Conservation (phyloP, 2,113 vertebrate species). For the Columbina picui region DNA sequence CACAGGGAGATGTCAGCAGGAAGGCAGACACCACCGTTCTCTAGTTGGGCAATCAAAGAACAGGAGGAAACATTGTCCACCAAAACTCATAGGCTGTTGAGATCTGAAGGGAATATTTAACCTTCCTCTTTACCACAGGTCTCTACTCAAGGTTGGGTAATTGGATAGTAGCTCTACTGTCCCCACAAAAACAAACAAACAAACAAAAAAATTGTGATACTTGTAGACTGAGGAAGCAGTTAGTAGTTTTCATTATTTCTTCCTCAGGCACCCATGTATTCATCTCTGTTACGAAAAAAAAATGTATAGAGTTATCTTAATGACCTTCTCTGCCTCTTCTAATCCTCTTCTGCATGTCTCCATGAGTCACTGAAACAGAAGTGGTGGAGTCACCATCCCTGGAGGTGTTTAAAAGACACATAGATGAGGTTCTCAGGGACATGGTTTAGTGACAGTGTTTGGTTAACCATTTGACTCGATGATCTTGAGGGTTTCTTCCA, state of each 20-base stretch:
- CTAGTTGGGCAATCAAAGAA: fast-evolving
- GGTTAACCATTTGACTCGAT: too few relatives aligned
- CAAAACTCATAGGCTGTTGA: neutral
- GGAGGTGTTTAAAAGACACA: too few relatives aligned
- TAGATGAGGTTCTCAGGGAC: too few relatives aligned
- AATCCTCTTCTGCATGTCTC: neutral
- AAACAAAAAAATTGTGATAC: neutral
- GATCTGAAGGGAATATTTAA: neutral
- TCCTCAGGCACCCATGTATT: neutral
- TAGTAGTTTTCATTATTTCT: neutral
- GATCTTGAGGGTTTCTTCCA: too few relatives aligned
- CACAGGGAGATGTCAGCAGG: neutral
- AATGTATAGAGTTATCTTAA: neutral
- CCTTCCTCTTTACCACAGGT: neutral
- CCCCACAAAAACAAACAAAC: too few relatives aligned
- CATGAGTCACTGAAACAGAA: neutral
- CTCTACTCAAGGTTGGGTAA: neutral
- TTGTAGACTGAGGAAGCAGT: neutral
- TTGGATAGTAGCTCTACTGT: neutral
- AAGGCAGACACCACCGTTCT: neutral
- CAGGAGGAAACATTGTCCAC: neutral
- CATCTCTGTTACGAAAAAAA: neutral
- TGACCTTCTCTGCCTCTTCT: neutral
- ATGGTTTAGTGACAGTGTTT: too few relatives aligned
- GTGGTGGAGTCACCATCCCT: too few relatives aligned